Evolutionary conservation across 2,113 vertebrate species (phyloP).

Genomic region (Nannobrachium achirus): DNA sequence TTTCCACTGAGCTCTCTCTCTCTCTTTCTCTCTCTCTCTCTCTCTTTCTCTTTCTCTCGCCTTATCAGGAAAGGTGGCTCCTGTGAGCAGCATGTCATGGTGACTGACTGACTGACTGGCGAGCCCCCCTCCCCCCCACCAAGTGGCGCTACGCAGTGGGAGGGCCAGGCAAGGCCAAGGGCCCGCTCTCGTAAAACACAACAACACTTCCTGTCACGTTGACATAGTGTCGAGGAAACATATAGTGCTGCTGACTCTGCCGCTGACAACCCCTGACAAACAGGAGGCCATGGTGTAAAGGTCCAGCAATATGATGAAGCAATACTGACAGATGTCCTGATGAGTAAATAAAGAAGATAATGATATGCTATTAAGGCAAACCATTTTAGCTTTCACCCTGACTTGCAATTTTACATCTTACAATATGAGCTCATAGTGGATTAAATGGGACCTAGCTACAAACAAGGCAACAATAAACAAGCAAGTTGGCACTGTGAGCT

Average conservation of each 20-base stretch:
- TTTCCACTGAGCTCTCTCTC: neutral
- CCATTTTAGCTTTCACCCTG: no score
- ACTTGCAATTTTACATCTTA: no score
- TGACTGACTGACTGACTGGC: slow-evolving; percentile 32
- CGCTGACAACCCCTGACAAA: neutral
- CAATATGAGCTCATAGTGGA: no score
- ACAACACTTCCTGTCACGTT: slow-evolving; percentile 43
- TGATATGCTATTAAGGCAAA: no score
- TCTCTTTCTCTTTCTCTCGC: slow-evolving; percentile 38
- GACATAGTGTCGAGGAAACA: neutral
- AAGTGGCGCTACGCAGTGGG: neutral
- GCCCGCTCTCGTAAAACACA: neutral
- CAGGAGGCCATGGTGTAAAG: neutral
- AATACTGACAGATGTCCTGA: no score
- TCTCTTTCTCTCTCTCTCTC: slow-evolving; percentile 24
- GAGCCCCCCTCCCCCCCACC: neutral
- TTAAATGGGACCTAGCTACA: no score
- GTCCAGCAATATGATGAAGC: no score
- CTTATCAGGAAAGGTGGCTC: slow-evolving; percentile 58
- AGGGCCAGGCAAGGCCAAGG: slow-evolving; percentile 5
- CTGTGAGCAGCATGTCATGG: slow-evolving; percentile 6
- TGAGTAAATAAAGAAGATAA: no score
- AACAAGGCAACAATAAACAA: no score
- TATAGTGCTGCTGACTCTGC: neutral
- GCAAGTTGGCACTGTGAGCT: no score